Conservation (phyloP, 2,113 vertebrate species). For the Jaculus jaculus region DNA sequence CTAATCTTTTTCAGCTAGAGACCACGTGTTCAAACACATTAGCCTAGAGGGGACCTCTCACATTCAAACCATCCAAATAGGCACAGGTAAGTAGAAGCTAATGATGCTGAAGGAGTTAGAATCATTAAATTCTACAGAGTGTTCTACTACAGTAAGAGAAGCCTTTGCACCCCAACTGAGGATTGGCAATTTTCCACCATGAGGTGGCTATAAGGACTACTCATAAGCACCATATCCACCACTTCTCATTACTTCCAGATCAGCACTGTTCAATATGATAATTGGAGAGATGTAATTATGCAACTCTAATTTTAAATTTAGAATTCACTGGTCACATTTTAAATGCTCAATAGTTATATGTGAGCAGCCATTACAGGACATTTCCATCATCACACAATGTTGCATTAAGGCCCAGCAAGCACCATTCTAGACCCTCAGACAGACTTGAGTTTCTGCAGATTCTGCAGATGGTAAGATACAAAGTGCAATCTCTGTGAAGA, state of each 20-base stretch:
- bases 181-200: not conserved
- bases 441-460: not conserved
- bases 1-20: no score
- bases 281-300: not conserved
- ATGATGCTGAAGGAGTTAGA: not conserved
- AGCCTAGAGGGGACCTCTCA: no score
- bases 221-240: not conserved
- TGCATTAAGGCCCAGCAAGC: not conserved
- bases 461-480: not conserved
- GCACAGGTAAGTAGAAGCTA: not conserved
- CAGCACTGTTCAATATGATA: not conserved
- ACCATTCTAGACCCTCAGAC: not conserved
- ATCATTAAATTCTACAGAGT: not conserved
- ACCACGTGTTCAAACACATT: no score
- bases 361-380: not conserved
- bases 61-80: no score
- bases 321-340: not conserved
- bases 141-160: not conserved
- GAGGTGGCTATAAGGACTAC: not conserved
- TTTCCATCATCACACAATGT: not conserved
- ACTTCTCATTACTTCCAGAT: not conserved
- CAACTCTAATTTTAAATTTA: slow-evolving; percentile 1
- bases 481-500: not conserved
- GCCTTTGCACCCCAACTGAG: not conserved
- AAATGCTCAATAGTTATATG: not conserved